These are phyloP conservation scores for Coendou prehensilis DNA, from an alignment of 2,797 vertebrate species.

Conservation along the genomic window DNA sequence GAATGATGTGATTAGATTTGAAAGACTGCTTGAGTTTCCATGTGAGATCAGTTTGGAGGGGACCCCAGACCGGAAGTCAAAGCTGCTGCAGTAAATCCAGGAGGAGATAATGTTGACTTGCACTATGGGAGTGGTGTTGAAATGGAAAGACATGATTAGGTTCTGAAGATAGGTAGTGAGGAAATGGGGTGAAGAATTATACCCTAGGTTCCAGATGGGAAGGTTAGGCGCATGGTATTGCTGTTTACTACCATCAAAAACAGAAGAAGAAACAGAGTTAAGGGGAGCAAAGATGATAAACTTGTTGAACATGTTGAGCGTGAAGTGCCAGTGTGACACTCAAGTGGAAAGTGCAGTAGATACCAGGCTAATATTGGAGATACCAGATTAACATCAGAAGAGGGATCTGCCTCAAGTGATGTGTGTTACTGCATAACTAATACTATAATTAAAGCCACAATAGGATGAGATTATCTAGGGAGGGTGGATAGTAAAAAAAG, in stretches of 20 bases:
- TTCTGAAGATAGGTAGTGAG: slow-evolving; percentile 45
- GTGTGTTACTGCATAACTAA: background rate
- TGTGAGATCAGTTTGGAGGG: background rate
- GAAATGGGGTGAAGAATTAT: background rate
- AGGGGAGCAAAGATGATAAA: background rate
- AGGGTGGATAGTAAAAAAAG: background rate
- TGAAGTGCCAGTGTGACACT: background rate
- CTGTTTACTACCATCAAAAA: slow-evolving; percentile 26
- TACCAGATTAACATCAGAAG: background rate
- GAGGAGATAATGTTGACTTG: background rate
- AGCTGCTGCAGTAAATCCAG: background rate
- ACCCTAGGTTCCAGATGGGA: background rate
- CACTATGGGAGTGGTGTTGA: background rate
- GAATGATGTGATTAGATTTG: slow-evolving; percentile 24
- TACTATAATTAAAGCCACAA: background rate
- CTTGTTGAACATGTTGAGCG: background rate
- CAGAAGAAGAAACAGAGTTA: background rate
- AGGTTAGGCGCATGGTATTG: background rate
- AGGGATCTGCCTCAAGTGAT: background rate
- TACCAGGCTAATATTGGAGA: background rate
- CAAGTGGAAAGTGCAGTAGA: background rate
- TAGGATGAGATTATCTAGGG: background rate
- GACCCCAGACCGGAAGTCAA: background rate
- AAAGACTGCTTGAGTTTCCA: slow-evolving; percentile 3
- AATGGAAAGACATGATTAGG: slow-evolving; percentile 11